A percentile compares a stretch with the other conserved stretches of the same genome.
phyloP scores from a whole-genome alignment of 2,888 invertebrate genomes.

The Hypena proboscidalis region DNA sequence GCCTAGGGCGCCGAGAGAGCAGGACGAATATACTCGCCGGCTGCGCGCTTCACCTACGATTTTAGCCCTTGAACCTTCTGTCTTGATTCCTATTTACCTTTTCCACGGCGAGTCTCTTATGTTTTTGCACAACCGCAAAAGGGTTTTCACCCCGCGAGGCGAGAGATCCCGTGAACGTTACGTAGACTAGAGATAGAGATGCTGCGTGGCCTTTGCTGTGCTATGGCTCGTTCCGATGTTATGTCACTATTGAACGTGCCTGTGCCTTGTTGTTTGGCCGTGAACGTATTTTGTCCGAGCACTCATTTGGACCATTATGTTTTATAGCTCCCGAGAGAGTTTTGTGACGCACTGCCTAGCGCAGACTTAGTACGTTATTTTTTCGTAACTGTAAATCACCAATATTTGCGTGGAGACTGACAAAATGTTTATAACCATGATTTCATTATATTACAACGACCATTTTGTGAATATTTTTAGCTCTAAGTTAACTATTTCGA shows the following conservation, averaged over 20 bases:
- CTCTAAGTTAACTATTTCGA: no score
- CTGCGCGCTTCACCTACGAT: slow-evolving; percentile 66
- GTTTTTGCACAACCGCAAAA: slow-evolving; percentile 72
- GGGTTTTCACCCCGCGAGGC: slow-evolving; percentile 79
- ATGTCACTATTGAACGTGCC: slow-evolving; percentile 80
- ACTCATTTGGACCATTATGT: slow-evolving; percentile 58
- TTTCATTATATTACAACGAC: no score
- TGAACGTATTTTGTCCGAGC: slow-evolving; percentile 71
- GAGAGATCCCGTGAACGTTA: slow-evolving; percentile 66
- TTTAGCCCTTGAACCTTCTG: slow-evolving; percentile 80
- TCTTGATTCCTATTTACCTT: slow-evolving; percentile 76
- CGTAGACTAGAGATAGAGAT: slow-evolving; percentile 79
- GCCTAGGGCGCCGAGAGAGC: slow-evolving; percentile 80
- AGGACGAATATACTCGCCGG: slow-evolving; percentile 73
- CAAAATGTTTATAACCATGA: no score
- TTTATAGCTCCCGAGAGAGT: slow-evolving; percentile 51
- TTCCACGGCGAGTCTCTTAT: slow-evolving; percentile 65
- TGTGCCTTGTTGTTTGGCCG: slow-evolving; percentile 74
- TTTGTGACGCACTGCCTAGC: slow-evolving; percentile 43
- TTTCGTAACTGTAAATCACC: no score
- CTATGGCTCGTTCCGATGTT: slow-evolving; percentile 74
- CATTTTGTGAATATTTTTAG: no score
- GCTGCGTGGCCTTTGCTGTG: slow-evolving; percentile 77
- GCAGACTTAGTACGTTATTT: no score
- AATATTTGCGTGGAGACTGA: no score